Evolutionary conservation across 2,888 invertebrate species (phyloP).

Genomic region (Eupeodes latifasciatus): DNA sequence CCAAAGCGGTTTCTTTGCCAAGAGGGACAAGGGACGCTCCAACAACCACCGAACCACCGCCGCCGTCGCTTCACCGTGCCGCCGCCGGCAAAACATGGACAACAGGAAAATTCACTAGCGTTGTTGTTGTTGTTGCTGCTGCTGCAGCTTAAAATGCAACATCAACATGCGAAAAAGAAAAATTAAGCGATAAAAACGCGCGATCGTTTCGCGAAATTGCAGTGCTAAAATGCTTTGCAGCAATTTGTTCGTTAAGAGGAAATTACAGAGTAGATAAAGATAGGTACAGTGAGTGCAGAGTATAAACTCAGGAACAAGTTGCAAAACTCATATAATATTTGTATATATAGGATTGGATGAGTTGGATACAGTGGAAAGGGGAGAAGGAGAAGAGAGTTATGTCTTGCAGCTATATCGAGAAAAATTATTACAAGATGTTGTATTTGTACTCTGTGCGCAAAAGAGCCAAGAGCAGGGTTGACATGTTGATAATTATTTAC

Average conservation of each 20-base stretch:
- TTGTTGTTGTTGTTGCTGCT: neutral
- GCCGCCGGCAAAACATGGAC: no score
- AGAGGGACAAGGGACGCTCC: slow-evolving; percentile 17
- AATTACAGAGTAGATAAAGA: slow-evolving; percentile 62
- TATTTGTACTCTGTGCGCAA: slow-evolving; percentile 12
- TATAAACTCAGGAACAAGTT: slow-evolving; percentile 9
- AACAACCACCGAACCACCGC: neutral
- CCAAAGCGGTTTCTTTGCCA: slow-evolving; percentile 38
- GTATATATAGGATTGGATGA: neutral
- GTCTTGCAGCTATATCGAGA: slow-evolving; percentile 41
- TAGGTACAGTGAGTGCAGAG: neutral
- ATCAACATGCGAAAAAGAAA: slow-evolving; percentile 74
- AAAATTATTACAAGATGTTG: slow-evolving; percentile 58
- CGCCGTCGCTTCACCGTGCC: no score
- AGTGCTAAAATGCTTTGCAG: slow-evolving; percentile 76
- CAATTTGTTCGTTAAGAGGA: slow-evolving; percentile 76
- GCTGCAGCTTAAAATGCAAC: slow-evolving; percentile 30
- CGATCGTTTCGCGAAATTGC: slow-evolving; percentile 76
- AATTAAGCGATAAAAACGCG: slow-evolving; percentile 77
- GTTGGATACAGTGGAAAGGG: neutral
- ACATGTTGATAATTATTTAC: neutral
- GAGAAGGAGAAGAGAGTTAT: neutral
- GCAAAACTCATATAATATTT: neutral
- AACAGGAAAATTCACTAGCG: neutral
- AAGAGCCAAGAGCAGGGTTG: neutral